Base-by-base conservation (phyloP, 2,113 vertebrate genomes). In the Copsychus sechellarum region DNA sequence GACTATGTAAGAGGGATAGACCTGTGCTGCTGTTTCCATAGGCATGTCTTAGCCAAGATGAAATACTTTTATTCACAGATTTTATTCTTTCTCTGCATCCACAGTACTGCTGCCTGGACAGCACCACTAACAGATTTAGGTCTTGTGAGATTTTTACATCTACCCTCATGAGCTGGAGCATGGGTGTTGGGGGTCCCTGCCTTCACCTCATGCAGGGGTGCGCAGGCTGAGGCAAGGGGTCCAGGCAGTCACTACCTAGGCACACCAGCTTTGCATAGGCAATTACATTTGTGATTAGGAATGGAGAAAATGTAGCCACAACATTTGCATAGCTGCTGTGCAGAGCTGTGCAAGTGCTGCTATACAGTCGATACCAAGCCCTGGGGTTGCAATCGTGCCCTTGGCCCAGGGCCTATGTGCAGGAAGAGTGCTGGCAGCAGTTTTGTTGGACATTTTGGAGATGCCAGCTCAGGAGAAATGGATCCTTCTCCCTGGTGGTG, bases 321-420 rank as follows among this genome's bases (percentile, higher is more conserved):
- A 16, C n/a, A 90, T 97, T 94, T 96, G 84, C 95, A 91, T 57
- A 71, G n/a, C 50, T 77, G 45, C 33, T 64, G 58, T 50, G 71
- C 54, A 79, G 53, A 73, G 61, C 61, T 64, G 36, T 64, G 73
- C 31, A 43, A 71, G 53, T 40, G 36, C 69, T 71, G 56, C 4
- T 7, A 2, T 33, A 12, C 0, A 0, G 40, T 54, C 8, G 0
- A 23, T 43, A 67, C 43, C 2, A 3, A 64, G 19, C 18, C 34
- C 70, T 0, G 0, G n/a, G 16, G 20, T 74, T 38, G 25, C 77
- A 88, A 0, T 60, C 0, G 0, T 4, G 10, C n/a, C 38, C n/a
- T 34, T 56, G 24, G 24, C n/a, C 57, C 25, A 17, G 50, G 43
- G 19, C 23, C 36, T 8, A 1, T 1, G 24, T 3, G 3, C 53